A percentile compares a stretch with the other conserved stretches of the same genome.
These are phyloP conservation scores for Alcedo quadribrachys DNA, from an alignment of 2,797 vertebrate genomes.

Conservation along the genomic window DNA sequence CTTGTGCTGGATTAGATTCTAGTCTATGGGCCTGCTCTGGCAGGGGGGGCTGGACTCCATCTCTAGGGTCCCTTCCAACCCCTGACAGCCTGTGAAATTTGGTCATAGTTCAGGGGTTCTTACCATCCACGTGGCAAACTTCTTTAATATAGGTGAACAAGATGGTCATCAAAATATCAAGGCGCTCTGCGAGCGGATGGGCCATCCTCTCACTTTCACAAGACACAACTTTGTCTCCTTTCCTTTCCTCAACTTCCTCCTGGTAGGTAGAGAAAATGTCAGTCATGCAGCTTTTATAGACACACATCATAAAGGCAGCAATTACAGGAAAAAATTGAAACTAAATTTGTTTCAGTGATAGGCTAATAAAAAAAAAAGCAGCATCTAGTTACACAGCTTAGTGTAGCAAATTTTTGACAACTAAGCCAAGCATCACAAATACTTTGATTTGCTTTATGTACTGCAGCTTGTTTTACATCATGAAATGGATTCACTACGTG, in stretches of 20 bases:
- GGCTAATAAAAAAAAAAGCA: neutral
- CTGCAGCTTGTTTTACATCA: neutral
- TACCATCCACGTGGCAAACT: slow-evolving; percentile 84
- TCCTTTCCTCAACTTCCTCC: slow-evolving; percentile 88
- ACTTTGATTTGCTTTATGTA: neutral
- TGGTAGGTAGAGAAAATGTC: slow-evolving; percentile 47
- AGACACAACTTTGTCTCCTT: slow-evolving; percentile 11
- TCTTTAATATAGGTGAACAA: slow-evolving; percentile 90
- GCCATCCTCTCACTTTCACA: slow-evolving; percentile 71
- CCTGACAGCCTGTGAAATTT: too few relatives aligned
- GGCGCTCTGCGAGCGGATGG: slow-evolving; percentile 88
- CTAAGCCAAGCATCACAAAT: neutral
- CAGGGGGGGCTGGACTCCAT: too few relatives aligned
- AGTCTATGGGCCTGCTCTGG: too few relatives aligned
- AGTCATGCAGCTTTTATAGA: neutral
- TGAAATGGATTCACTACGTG: neutral
- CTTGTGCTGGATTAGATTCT: too few relatives aligned
- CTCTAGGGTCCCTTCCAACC: too few relatives aligned
- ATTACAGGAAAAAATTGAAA: neutral
- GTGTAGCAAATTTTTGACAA: neutral
- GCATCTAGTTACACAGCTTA: neutral
- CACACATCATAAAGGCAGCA: neutral
- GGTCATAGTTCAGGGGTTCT: neutral
- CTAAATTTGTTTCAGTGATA: neutral
- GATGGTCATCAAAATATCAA: slow-evolving; percentile 88